A percentile compares a stretch with the other conserved stretches of the same genome.
These are phyloP conservation scores for Hypsopygia costalis DNA, from an alignment of 2,888 invertebrate species.

Conservation along the genomic window DNA sequence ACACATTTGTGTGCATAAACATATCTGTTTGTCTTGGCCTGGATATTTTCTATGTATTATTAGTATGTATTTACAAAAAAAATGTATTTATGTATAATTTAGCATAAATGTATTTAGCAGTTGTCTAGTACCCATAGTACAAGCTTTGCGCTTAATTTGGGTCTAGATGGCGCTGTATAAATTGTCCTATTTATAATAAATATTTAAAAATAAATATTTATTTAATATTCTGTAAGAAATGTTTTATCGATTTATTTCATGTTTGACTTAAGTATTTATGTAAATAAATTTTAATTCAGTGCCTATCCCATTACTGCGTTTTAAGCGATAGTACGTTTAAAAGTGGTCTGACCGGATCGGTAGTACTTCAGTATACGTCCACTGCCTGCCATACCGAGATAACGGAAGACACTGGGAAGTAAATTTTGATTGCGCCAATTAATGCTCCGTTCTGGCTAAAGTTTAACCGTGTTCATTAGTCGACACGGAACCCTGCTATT, in stretches of 20 bases:
- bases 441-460: not conserved
- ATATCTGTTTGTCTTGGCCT: too few relatives aligned
- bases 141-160: too few relatives aligned
- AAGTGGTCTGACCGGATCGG: not conserved
- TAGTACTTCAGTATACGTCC: not conserved
- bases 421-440: constrained; percentile 4
- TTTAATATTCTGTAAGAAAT: too few relatives aligned
- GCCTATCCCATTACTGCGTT: not conserved
- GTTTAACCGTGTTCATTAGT: constrained; percentile 17
- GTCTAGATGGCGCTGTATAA: too few relatives aligned
- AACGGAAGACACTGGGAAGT: constrained; percentile 3
- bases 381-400: not conserved
- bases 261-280: not conserved
- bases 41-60: too few relatives aligned
- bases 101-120: too few relatives aligned
- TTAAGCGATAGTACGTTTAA: not conserved
- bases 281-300: not conserved
- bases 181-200: too few relatives aligned
- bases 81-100: too few relatives aligned
- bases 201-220: too few relatives aligned
- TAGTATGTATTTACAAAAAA: too few relatives aligned
- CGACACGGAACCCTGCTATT: constrained; percentile 21
- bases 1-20: too few relatives aligned
- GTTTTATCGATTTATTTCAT: not conserved
- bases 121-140: too few relatives aligned